Evolutionary conservation across 2,888 invertebrate genomes (phyloP).

Genomic region (Rhagonycha fulva): DNA sequence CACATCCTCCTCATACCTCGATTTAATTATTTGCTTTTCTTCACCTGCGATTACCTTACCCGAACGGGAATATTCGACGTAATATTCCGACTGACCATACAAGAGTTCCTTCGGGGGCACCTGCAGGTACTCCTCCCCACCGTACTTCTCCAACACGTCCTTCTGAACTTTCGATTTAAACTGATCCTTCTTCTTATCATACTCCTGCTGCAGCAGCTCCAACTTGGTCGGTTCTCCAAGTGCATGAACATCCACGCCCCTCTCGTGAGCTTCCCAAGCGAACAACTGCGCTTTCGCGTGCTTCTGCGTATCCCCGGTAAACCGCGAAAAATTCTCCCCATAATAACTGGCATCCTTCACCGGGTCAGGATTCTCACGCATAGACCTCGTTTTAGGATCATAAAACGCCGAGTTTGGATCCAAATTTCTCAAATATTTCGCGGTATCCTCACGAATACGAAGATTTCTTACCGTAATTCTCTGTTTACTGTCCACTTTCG

Average conservation of each 20-base stretch:
- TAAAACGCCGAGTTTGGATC: constrained; percentile 98
- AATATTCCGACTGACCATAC: constrained; percentile 93
- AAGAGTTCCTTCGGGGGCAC: constrained; percentile 87
- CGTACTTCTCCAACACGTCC: constrained; percentile 89
- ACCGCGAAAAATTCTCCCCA: constrained; percentile 96
- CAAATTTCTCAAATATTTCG: constrained; percentile 95
- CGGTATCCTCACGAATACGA: constrained; percentile 97
- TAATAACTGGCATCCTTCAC: constrained; percentile 63
- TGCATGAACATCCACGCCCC: constrained; percentile 92
- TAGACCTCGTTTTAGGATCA: constrained; percentile 97
- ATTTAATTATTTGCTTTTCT: constrained; percentile 84
- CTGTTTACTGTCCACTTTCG: constrained; percentile 98
- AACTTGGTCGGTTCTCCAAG: constrained; percentile 98
- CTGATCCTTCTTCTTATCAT: constrained; percentile 85
- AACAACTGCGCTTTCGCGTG: constrained; percentile 93
- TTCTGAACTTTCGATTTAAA: constrained; percentile 85
- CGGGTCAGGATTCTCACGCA: constrained; percentile 76
- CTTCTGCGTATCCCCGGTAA: constrained; percentile 89
- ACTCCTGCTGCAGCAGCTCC: constrained; percentile 88
- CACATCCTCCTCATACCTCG: constrained; percentile 93
- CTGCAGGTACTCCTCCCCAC: constrained; percentile 90
- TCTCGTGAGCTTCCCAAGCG: constrained; percentile 95
- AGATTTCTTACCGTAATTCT: constrained; percentile 98
- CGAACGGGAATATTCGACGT: constrained; percentile 92
- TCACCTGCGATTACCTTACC: constrained; percentile 87